phyloP scores from a whole-genome alignment of 1,140 invertebrate genomes.

The Luehdorfia chinensis region DNA sequence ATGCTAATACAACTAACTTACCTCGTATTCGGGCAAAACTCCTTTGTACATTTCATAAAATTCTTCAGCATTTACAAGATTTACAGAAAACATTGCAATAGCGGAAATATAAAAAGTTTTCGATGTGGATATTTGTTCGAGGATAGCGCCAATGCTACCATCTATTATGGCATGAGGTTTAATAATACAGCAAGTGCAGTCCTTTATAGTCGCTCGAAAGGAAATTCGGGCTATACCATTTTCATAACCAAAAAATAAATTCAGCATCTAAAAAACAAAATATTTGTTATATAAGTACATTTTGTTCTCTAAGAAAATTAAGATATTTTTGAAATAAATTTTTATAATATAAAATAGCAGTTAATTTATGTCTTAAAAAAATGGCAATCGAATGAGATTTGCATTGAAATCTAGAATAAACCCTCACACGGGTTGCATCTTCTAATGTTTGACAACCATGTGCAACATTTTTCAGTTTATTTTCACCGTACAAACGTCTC shows the following conservation, averaged over 20 bases:
- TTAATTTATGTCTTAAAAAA: no score
- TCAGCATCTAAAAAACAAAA: conserved; percentile 74
- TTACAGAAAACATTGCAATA: conserved; percentile 87
- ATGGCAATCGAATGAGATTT: neutral
- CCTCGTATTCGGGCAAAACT: conserved; percentile 89
- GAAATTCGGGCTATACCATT: conserved; percentile 64
- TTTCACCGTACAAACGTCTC: conserved; percentile 83
- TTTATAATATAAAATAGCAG: no score
- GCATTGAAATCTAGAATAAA: no score
- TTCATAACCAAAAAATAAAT: conserved; percentile 80
- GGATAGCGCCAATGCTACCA: conserved; percentile 84
- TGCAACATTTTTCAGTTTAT: conserved; percentile 86
- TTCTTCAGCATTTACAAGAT: conserved; percentile 88
- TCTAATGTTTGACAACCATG: conserved; percentile 78
- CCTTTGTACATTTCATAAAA: conserved; percentile 96
- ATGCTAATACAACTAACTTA: conserved; percentile 37
- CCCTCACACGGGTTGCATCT: conserved; percentile 50
- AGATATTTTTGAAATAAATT: no score
- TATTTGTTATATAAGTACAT: no score
- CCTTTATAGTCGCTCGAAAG: conserved; percentile 79
- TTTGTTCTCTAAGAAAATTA: no score
- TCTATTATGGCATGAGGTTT: conserved; percentile 93
- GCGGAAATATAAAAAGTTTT: conserved; percentile 87
- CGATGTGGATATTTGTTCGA: conserved; percentile 85
- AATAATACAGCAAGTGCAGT: conserved; percentile 92